These are phyloP conservation scores for Chelon labrosus DNA, from an alignment of 2,797 vertebrate species.

Conservation along the genomic window DNA sequence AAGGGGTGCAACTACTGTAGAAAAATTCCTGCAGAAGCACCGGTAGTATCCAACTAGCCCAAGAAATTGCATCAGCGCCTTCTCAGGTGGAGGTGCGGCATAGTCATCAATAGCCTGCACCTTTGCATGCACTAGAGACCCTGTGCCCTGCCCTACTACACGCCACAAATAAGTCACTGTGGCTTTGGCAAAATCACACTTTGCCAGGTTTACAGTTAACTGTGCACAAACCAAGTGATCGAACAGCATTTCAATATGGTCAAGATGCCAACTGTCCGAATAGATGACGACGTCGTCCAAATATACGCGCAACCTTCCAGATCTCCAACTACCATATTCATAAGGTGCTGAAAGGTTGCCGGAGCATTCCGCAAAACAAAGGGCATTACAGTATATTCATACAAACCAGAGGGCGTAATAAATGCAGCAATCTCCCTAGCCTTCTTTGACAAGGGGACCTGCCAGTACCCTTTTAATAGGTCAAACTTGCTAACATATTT, in stretches of 20 bases:
- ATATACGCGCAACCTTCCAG: background rate
- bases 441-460: too few relatives aligned
- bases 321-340: background rate
- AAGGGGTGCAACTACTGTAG: too few relatives aligned
- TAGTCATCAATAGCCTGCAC: background rate
- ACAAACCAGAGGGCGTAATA: too few relatives aligned
- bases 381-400: too few relatives aligned
- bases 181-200: background rate
- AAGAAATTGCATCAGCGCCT: background rate
- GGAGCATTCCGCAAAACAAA: too few relatives aligned
- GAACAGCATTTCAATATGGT: background rate
- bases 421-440: too few relatives aligned
- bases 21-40: background rate
- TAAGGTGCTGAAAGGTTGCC: background rate
- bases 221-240: rapidly evolving
- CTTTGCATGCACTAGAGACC: background rate
- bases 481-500: too few relatives aligned
- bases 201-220: background rate
- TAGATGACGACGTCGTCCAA: background rate
- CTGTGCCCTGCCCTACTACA: background rate
- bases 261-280: background rate
- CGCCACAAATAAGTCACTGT: background rate
- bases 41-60: background rate
- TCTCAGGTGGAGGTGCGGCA: background rate
- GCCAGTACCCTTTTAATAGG: too few relatives aligned